Conservation (phyloP, 1,140 invertebrate species). For the Neodiprion fabricii region DNA sequence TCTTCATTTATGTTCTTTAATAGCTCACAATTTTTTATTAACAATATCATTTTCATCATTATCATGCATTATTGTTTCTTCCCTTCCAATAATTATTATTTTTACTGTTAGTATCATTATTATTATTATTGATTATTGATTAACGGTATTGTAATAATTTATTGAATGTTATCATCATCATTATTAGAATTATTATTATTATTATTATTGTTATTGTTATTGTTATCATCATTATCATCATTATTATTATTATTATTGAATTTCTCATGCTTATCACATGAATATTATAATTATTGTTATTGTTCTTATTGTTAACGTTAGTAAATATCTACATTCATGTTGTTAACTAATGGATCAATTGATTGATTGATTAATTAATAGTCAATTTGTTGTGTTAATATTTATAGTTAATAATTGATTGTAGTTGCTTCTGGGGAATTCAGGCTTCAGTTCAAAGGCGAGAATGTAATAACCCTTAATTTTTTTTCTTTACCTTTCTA, state of each 20-base stretch:
- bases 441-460: constrained; percentile 6
- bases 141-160: no score
- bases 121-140: no score
- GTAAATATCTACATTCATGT: not conserved
- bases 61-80: not conserved
- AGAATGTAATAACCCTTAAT: constrained; percentile 29
- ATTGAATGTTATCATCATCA: not conserved
- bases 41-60: constrained; percentile 29
- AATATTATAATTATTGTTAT: not conserved
- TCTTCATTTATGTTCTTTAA: constrained; percentile 27
- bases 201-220: not conserved
- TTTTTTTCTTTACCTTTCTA: constrained; percentile 19
- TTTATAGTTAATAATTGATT: constrained; percentile 58
- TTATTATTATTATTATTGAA: not conserved
- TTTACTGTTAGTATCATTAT: constrained; percentile 19
- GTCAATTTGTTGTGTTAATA: not conserved
- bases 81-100: not conserved
- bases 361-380: not conserved
- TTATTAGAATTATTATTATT: not conserved
- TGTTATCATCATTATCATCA: not conserved
- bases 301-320: not conserved
- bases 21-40: constrained; percentile 14
- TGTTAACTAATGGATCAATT: no score
- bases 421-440: constrained; percentile 26
- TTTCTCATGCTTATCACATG: not conserved